These are phyloP conservation scores for human DNA, from an alignment of 2,113 vertebrate genomes.

Conservation along the genomic window GRCh38 chr18:32982001-32982500, in stretches of 20 bases:
- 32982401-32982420: neutral
- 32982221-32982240: constrained; percentile 62
- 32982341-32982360: constrained; percentile 70
- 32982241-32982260: constrained; percentile 72
- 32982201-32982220: constrained; percentile 72
- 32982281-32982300: constrained; percentile 74
- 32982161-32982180: constrained; percentile 77
- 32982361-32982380: constrained; percentile 64
- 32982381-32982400: constrained; percentile 70
- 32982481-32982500: neutral
- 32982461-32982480: neutral
- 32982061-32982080: constrained; percentile 4
- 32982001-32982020: neutral
- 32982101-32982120: constrained; percentile 65
- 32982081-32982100: constrained; percentile 45
- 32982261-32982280: constrained; percentile 78
- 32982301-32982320: constrained; percentile 75
- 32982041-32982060: neutral
- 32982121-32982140: constrained; percentile 69
- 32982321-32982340: constrained; percentile 77
- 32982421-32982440: neutral
- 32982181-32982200: constrained; percentile 76
- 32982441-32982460: neutral
- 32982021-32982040: neutral
- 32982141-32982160: constrained; percentile 74